phyloP scores from a whole-genome alignment of 1,140 invertebrate species.

The Patella vulgata region DNA sequence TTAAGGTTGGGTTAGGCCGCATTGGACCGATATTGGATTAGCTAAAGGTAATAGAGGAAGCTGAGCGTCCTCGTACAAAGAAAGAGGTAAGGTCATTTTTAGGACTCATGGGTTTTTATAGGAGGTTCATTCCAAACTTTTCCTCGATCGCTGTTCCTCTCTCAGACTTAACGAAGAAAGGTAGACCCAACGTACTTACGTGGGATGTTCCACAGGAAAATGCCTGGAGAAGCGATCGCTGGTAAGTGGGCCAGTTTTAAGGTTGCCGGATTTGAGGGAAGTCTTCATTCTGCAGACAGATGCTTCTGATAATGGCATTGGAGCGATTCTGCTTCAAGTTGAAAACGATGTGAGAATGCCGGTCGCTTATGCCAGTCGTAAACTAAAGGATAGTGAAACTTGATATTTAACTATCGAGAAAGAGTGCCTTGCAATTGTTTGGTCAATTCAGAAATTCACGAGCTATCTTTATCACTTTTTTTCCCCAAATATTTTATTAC shows the following conservation, averaged over 20 bases:
- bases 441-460: too few relatives aligned
- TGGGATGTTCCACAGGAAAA: not conserved
- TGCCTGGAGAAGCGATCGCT: not conserved
- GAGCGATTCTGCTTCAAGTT: not conserved
- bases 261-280: not conserved
- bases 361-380: slow-evolving; percentile 3
- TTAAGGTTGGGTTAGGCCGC: slow-evolving; percentile 4
- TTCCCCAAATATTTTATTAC: too few relatives aligned
- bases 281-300: slow-evolving; percentile 2
- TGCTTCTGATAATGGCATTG: not conserved
- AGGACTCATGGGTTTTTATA: not conserved
- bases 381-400: too few relatives aligned
- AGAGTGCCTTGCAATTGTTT: too few relatives aligned
- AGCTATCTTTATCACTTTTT: too few relatives aligned
- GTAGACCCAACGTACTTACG: not conserved
- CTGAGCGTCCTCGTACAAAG: slow-evolving; percentile 11
- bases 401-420: too few relatives aligned
- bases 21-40: slow-evolving; percentile 18
- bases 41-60: slow-evolving; percentile 18
- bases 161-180: slow-evolving; percentile 5
- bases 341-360: not conserved
- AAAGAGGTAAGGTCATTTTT: not conserved
- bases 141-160: not conserved
- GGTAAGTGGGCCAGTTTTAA: not conserved
- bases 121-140: too few relatives aligned